Evolutionary conservation across 2,888 invertebrate species (phyloP), one percentile per base, ranked within the genome.

Genomic region (Drosophila pseudotakahashii): DNA sequence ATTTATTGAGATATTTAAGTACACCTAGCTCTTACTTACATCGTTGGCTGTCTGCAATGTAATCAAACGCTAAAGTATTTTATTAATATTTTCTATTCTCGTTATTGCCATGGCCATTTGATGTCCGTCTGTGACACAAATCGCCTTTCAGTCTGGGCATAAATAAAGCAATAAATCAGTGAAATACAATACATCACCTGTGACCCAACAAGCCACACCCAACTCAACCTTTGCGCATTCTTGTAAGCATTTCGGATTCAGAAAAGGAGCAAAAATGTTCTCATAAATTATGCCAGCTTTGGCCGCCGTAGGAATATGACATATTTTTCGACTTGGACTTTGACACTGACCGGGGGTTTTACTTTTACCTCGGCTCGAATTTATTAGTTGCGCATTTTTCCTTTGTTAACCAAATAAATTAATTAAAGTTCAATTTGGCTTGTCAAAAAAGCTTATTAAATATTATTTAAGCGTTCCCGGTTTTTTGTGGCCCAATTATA

Each of bases 171-270:
- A 84, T 84, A 84, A 84, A 84, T 84, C 84, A 84, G 82, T 55
- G 67, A 77, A 87, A 84, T 66, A 84, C 74, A 84, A 88, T 86
- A 88, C 79, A 79, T 87, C 89, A 83, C 73, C 84, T 84, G 78
- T 37, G 68, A 68, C 59, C 57, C 52, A 10, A 34, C 9, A 13
- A 23, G 37, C 41, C 36, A 39, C n/a, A 19, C 19, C 52, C 41
- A 48, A 14, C 39, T 48, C 51, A 48, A 50, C 32, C 39, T 41
- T 57, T 6, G n/a, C 23, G 37, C 34, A 64, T 54, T 62, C 60
- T 44, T 45, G 9, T 34, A 13, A 42, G 51, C 26, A 5, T 52
- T 44, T 59, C 10, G 5, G 41, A 44, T 44, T 59, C 13, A 6
- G 41, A 44, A 45, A 39, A 36, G 45, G 26, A 55, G 44, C 39